These are phyloP conservation scores for Atopsyche davidsoni DNA, from an alignment of 1,140 invertebrate species.

Conservation along the genomic window DNA sequence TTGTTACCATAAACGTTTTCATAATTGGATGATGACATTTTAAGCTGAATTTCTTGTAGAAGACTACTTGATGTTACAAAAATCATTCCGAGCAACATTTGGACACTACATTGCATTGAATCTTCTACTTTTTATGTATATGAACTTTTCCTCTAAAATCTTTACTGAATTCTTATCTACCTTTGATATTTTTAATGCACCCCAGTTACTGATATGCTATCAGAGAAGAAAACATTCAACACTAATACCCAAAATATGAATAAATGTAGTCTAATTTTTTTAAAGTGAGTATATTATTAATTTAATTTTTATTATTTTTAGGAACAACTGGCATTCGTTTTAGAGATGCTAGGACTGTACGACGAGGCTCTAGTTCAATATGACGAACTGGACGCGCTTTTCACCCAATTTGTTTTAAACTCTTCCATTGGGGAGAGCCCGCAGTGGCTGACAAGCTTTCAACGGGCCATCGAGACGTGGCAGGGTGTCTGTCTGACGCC, in stretches of 20 bases:
- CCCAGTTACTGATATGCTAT: too few relatives aligned
- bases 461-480: constrained; percentile 72
- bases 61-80: too few relatives aligned
- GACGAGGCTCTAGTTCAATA: constrained; percentile 95
- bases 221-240: too few relatives aligned
- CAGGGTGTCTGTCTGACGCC: constrained; percentile 70
- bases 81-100: too few relatives aligned
- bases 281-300: neutral
- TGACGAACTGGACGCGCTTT: constrained; percentile 94
- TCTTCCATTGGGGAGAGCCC: constrained; percentile 78
- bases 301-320: constrained; percentile 45
- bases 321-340: constrained; percentile 92
- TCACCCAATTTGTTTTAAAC: constrained; percentile 94
- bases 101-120: too few relatives aligned
- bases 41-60: too few relatives aligned
- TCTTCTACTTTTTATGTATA: too few relatives aligned
- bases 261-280: neutral
- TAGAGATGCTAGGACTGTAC: constrained; percentile 88
- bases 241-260: neutral
- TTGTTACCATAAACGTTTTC: too few relatives aligned
- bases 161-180: too few relatives aligned
- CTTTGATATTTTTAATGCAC: too few relatives aligned
- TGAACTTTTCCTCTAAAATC: too few relatives aligned
- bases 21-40: too few relatives aligned
- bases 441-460: constrained; percentile 73